Conservation (phyloP, 2,797 vertebrate species). For the Amblyopsis hoosieri region DNA sequence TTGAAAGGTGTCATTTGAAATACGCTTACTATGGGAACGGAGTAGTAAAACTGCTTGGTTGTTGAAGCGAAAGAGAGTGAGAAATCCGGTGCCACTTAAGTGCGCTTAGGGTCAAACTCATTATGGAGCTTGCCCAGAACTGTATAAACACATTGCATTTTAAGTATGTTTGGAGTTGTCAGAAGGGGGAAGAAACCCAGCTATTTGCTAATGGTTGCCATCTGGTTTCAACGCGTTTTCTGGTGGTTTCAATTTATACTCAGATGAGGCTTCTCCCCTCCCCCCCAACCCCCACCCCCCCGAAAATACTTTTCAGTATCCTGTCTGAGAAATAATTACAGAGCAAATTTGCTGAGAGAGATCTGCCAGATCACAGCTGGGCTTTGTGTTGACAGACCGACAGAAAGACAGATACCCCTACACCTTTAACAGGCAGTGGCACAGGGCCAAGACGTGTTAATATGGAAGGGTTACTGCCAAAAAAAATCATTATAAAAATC, state of each 20-base stretch:
- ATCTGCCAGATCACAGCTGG: slow-evolving; percentile 64
- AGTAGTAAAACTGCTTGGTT: slow-evolving; percentile 30
- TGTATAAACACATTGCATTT: slow-evolving; percentile 67
- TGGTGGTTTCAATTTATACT: slow-evolving; percentile 71
- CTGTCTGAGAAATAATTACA: slow-evolving; percentile 73
- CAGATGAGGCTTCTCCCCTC: slow-evolving; percentile 43
- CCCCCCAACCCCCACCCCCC: too few relatives aligned
- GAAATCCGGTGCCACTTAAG: slow-evolving; percentile 40
- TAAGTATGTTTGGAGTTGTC: slow-evolving; percentile 61
- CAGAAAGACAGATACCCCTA: slow-evolving; percentile 3
- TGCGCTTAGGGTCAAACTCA: slow-evolving; percentile 48
- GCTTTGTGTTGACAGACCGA: slow-evolving; percentile 21
- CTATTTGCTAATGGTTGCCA: slow-evolving; percentile 73
- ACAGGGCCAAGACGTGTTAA: slow-evolving; percentile 27
- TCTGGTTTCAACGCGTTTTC: slow-evolving; percentile 67
- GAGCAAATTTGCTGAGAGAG: slow-evolving; percentile 56
- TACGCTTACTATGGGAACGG: slow-evolving; percentile 29
- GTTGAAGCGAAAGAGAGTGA: slow-evolving; percentile 25
- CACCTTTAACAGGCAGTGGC: slow-evolving; percentile 28
- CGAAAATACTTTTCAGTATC: slow-evolving; percentile 64
- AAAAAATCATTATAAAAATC: background rate
- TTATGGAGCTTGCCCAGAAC: slow-evolving; percentile 55
- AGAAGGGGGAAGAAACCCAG: slow-evolving; percentile 47
- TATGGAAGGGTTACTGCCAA: slow-evolving; percentile 21
- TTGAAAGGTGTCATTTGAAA: slow-evolving; percentile 21